Conservation (phyloP, 2,113 vertebrate genomes). For the Neodon shergylaensis region DNA sequence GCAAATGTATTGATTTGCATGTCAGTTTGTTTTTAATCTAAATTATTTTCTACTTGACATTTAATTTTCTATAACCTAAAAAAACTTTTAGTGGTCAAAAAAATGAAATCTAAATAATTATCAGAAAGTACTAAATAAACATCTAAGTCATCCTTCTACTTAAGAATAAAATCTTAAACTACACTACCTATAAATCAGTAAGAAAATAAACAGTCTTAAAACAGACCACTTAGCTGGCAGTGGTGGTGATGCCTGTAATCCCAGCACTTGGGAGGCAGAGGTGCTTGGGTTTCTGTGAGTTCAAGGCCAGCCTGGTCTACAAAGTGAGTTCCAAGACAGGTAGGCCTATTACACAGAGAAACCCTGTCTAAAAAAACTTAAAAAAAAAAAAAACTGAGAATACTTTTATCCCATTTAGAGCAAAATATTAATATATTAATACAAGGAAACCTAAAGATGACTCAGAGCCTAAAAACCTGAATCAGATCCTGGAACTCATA, state of each 20-base stretch:
- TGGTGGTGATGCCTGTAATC: too few species aligned
- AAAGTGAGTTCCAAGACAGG: too few species aligned
- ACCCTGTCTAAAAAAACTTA: too few species aligned
- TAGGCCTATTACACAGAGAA: too few species aligned
- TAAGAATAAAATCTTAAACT: conserved; percentile 27
- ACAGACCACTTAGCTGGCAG: too few species aligned
- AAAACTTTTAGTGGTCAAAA: conserved; percentile 25
- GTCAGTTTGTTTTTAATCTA: conserved; percentile 22
- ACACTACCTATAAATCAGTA: neutral
- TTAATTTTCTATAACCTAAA: conserved; percentile 40
- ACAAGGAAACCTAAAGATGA: neutral
- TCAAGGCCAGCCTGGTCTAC: too few species aligned
- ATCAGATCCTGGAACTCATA: too few species aligned
- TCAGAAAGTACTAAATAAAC: neutral
- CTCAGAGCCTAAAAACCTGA: neutral
- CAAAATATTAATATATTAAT: conserved; percentile 17
- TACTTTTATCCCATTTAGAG: conserved; percentile 30
- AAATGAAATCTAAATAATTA: conserved; percentile 30
- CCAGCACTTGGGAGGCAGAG: too few species aligned
- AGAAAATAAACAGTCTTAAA: conserved; percentile 19
- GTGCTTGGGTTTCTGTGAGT: too few species aligned
- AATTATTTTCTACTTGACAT: conserved; percentile 43
- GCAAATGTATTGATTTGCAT: conserved; percentile 10
- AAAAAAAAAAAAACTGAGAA: neutral
- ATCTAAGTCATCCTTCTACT: neutral